Evolutionary conservation across 2,888 invertebrate genomes (phyloP), one percentile per base, ranked within the genome.

Genomic region (Xestia xanthographa): DNA sequence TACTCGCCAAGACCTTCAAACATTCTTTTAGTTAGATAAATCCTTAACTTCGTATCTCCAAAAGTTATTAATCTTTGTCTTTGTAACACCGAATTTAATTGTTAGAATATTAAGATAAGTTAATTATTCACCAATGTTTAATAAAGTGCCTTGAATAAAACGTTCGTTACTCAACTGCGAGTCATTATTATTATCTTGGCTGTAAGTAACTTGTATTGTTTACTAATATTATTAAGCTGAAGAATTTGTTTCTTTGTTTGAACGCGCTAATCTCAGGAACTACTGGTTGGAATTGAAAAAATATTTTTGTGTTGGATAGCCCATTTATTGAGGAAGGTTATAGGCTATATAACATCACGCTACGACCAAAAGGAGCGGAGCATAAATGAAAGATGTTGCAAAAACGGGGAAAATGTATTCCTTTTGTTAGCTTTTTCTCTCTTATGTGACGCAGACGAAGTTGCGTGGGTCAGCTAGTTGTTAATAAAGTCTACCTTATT

Each of bases 1-100:
- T 5, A 70, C 72, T 76, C 20, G 22, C 6, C 20, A 66, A 62
- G 56, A 17, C 41, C 38, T 66, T 74, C 2, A 38, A 41, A 63
- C 22, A 66, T 71, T 50, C 53, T 22, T 29, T 48, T 34, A 53
- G 38, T n/a, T n/a, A n/a, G n/a, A 68, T 53, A 45, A 67, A 67
- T 69, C 48, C n/a, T 58, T 60, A 53, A 72, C 62, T 62, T 66
- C 29, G 11, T 72, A 66, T 76, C 50, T 50, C 43, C 29, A 34
- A 38, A 63, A 68, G 45, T 72, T 41, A 17, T 45, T 70, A 53
- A 58, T 63, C 29, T 73, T 67, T 60, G 76, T 76, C 62, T 17
- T n/a, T 67, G 65, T 72, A 60, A 65, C 66, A 50, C 58, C 12
- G 17, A 67, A 66, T 53, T 73, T 58, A 66, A 65, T 65, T 77